Base-by-base conservation (phyloP, 2,888 invertebrate species). In the Epirrhoe tristata region DNA sequence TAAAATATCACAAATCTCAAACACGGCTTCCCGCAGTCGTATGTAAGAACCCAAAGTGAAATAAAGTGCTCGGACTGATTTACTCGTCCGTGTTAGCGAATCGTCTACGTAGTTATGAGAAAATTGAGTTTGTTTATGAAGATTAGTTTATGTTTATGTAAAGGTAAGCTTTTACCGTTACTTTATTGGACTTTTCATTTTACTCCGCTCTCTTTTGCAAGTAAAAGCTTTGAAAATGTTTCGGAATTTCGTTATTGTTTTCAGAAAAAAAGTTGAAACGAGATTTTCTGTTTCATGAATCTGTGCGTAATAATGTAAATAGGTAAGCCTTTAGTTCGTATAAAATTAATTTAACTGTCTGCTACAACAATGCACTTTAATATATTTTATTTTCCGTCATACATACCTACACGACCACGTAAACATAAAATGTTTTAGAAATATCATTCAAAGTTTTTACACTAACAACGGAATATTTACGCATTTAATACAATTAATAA, bases 31-130 rank as follows among this genome's bases (percentile, higher is more conserved):
- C 43, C 14, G 16, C n/a, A 31, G 48, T 58, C 14, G 60, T 64
- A 14, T 67, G 57, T 8, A 51, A 67, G 63, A 67, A 2, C 57
- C 54, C 43, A 32, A 64, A 79, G 77, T 76, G 77, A 78, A 79
- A 80, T 79, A 80, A 78, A 79, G 76, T 78, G 74, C 69, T 76
- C 46, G 72, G 63, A 70, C 63, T 73, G 70, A 72, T 72, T 67
- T 70, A 64, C 69, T 66, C 63, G 58, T 50, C 63, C 70, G 68
- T 69, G 67, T 69, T 72, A 72, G 69, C 69, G 67, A 69, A 65
- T 67, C 56, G 62, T 68, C 64, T 63, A 46, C 53, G 55, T 71
- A 67, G 66, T 69, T 68, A 67, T 65, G 63, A 62, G 70, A 58
- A 74, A 74, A 69, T 74, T 69, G 67, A 67, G 73, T 71, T 72